phyloP scores from a whole-genome alignment of 64 coral and sea anemone genomes.

The Dendrophyllia cribrosa region DNA sequence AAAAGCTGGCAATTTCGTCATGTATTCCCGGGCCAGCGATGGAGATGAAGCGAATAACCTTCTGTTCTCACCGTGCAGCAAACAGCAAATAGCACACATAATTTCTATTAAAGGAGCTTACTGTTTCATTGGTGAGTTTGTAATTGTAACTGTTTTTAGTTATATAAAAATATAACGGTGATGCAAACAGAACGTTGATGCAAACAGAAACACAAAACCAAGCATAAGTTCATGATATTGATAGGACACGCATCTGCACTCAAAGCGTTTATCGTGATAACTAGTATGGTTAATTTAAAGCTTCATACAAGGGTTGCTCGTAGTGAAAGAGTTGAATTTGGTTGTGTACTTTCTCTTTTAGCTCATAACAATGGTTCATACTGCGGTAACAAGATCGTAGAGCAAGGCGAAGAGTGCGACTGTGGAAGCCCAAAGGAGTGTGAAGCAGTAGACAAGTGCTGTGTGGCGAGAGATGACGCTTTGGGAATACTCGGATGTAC shows the following conservation, averaged over 20 bases:
- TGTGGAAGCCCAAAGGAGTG: conserved; percentile 82
- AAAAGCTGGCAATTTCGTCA: conserved; percentile 79
- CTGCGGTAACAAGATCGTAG: conserved; percentile 94
- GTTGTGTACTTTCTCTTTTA: background rate
- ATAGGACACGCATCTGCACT: no score
- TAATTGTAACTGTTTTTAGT: background rate
- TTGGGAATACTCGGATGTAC: conserved; percentile 58
- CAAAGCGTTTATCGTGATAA: no score
- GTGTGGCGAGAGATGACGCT: conserved; percentile 56
- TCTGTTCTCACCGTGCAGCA: conserved; percentile 88
- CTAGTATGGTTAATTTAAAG: no score
- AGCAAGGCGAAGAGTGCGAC: conserved; percentile 89
- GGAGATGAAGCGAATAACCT: conserved; percentile 75
- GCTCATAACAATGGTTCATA: conserved; percentile 69
- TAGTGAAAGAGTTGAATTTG: background rate
- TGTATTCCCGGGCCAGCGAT: conserved; percentile 76
- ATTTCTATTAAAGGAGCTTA: conserved; percentile 58
- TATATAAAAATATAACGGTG: background rate
- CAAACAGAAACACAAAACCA: no score
- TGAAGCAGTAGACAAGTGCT: conserved; percentile 75
- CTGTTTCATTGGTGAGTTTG: conserved; percentile 84
- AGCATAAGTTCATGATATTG: no score
- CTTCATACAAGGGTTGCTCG: no score
- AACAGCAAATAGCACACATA: conserved; percentile 47
- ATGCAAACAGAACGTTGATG: no score